A percentile compares a stretch with the other conserved stretches of the same genome.
These are phyloP conservation scores for Cinclus mexicanus DNA, from an alignment of 2,113 vertebrate genomes.

Conservation along the genomic window DNA sequence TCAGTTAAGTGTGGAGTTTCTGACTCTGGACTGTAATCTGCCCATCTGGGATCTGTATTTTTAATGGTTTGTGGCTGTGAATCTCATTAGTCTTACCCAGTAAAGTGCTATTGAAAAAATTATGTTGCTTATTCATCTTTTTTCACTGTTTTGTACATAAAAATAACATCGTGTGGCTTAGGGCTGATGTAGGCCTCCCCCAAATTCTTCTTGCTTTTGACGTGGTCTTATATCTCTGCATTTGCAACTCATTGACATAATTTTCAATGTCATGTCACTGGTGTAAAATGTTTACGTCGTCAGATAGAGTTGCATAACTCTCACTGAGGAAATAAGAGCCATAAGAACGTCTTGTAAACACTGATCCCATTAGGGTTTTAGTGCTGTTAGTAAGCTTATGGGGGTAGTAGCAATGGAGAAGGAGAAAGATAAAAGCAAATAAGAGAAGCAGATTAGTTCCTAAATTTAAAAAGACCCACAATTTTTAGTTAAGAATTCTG, in stretches of 20 bases:
- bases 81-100: background rate
- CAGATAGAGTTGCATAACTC: background rate
- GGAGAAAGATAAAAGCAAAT: background rate
- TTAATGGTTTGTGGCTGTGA: constrained; percentile 3
- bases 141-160: background rate
- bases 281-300: background rate
- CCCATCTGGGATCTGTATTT: constrained; percentile 32
- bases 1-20: background rate
- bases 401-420: background rate
- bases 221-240: background rate
- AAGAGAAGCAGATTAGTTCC: background rate
- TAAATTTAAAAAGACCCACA: background rate
- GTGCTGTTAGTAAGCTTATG: background rate
- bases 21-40: background rate
- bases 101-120: background rate
- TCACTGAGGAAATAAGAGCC: background rate
- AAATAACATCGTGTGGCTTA: constrained; percentile 33
- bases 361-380: background rate
- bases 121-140: constrained; percentile 12
- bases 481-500: background rate
- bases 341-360: background rate
- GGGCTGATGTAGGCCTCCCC: background rate
- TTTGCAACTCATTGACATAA: background rate
- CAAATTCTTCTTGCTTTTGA: background rate
- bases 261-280: background rate